Percentiles rank a stretch among this genome's conserved stretches.
These are phyloP conservation scores for Halocynthia aurantium DNA, from an alignment of 23 tunicate genomes.

Conservation along the genomic window DNA sequence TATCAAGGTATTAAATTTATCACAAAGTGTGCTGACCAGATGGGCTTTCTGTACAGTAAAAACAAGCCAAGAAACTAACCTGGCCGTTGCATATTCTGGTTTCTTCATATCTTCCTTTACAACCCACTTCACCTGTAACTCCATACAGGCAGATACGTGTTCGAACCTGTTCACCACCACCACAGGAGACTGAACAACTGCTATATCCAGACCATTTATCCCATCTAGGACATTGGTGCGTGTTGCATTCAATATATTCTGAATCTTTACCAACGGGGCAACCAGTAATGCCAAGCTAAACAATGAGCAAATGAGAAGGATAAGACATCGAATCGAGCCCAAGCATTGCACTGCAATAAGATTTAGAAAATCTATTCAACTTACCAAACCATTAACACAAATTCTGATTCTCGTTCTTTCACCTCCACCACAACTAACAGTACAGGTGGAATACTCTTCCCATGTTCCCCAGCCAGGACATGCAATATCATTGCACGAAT, in stretches of 20 bases:
- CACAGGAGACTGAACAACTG: constrained; percentile 49
- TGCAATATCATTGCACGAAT: constrained; percentile 32
- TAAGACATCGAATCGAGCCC: background rate
- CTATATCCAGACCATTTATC: constrained; percentile 58
- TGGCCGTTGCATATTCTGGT: constrained; percentile 24
- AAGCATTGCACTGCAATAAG: background rate
- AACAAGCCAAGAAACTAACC: constrained; percentile 6
- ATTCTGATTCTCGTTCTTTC: constrained; percentile 9
- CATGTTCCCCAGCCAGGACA: constrained; percentile 28
- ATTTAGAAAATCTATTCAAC: background rate
- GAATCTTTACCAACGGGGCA: constrained; percentile 6
- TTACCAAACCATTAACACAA: constrained; percentile 24
- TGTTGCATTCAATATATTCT: constrained; percentile 21
- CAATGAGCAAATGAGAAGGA: background rate
- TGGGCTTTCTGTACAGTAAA: background rate
- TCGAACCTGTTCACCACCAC: constrained; percentile 40
- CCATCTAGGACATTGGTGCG: constrained; percentile 51
- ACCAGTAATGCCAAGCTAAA: constrained; percentile 14
- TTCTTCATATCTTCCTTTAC: constrained; percentile 1
- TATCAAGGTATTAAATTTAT: background rate
- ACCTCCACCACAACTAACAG: constrained; percentile 32
- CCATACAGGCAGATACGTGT: constrained; percentile 19
- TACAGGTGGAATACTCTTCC: constrained; percentile 19
- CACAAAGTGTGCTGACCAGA: background rate
- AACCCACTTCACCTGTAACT: constrained; percentile 20